Percentiles rank a stretch among this genome's conserved stretches.
These are phyloP conservation scores for Aricia artaxerxes DNA, from an alignment of 2,888 invertebrate species.

Conservation along the genomic window DNA sequence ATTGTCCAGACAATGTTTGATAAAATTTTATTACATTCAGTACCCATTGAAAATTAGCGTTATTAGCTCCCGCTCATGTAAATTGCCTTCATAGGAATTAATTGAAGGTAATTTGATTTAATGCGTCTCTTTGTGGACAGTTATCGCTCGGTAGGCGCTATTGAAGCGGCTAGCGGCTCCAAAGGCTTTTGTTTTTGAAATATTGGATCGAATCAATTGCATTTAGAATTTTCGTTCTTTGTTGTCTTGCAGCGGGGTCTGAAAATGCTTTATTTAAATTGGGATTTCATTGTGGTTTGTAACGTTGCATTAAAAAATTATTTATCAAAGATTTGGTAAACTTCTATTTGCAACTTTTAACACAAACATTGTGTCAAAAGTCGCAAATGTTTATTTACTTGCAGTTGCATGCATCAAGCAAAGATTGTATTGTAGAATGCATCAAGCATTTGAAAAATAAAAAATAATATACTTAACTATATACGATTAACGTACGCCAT, in stretches of 20 bases:
- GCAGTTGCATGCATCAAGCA: too few species aligned
- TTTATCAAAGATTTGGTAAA: too few species aligned
- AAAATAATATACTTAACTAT: neutral
- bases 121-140: conserved; percentile 63
- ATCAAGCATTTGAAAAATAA: neutral
- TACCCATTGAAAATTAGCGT: conserved; percentile 63
- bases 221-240: neutral
- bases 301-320: neutral
- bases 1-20: conserved; percentile 56
- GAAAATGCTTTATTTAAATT: neutral
- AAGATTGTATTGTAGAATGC: neutral
- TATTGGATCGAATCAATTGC: conserved; percentile 13
- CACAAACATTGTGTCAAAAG: too few species aligned
- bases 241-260: neutral
- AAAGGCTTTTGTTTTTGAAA: conserved; percentile 27
- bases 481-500: neutral
- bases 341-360: too few species aligned
- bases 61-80: conserved; percentile 60
- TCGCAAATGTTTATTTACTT: too few species aligned
- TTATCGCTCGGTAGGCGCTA: conserved; percentile 45
- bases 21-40: conserved; percentile 67
- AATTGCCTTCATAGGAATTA: conserved; percentile 59
- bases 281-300: neutral
- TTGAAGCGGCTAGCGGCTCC: neutral
- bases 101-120: conserved; percentile 69